phyloP scores from a whole-genome alignment of 2,113 vertebrate species.

The Ibidorhyncha struthersii region DNA sequence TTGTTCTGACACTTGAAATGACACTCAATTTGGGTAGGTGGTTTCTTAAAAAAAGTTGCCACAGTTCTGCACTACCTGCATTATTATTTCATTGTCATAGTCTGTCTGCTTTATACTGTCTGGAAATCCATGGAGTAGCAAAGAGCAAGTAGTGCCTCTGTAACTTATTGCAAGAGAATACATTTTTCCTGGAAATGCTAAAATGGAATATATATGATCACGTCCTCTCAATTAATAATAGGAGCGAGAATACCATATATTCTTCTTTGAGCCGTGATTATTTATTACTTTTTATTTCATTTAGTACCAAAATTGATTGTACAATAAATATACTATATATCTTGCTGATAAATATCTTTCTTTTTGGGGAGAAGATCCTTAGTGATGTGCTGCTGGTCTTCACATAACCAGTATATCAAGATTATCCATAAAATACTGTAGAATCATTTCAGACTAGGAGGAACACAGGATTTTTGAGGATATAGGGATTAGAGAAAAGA shows the following conservation, averaged over 20 bases:
- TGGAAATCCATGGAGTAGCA: not conserved
- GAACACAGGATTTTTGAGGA: not conserved
- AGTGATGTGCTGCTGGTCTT: not conserved
- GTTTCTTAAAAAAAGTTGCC: not conserved
- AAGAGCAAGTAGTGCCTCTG: not conserved
- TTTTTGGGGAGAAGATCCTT: not conserved
- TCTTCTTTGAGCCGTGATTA: not conserved
- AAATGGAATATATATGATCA: not conserved
- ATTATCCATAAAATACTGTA: not conserved
- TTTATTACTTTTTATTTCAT: not conserved
- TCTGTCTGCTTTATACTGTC: not conserved
- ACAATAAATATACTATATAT: not conserved
- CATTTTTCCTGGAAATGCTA: not conserved
- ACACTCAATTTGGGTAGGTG: fast-evolving
- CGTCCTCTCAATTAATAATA: not conserved
- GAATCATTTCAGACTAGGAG: not conserved
- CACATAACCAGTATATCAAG: not conserved
- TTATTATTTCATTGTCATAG: not conserved
- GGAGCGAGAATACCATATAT: not conserved
- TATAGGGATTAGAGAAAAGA: not conserved
- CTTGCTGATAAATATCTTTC: not conserved
- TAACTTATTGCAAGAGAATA: not conserved
- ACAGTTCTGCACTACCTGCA: not conserved
- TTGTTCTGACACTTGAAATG: not conserved
- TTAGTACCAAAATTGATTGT: not conserved